Evolutionary conservation across 1,140 invertebrate genomes (phyloP), one percentile per base, ranked within the genome.

Genomic region (Liolophura sinensis): DNA sequence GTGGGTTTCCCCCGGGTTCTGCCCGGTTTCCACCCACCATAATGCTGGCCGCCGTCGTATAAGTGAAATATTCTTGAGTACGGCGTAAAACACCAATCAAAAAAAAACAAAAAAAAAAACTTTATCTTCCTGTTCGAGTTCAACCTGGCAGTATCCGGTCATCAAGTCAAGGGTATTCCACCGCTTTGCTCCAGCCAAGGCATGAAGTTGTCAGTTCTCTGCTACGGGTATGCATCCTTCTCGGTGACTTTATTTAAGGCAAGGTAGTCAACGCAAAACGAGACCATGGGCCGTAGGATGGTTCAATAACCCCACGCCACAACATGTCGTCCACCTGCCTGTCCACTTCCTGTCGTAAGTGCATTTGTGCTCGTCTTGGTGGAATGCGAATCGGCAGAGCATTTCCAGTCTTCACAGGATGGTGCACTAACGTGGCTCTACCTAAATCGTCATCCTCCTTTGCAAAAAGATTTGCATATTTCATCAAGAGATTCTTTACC

Each of bases 151-250:
- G 66, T 65, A 72, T 48, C 61, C 61, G 5, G 24, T 54, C 1
- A 61, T 40, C 3, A 58, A 16, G 48, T 72, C 73, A 12, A 69
- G 46, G 1, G 22, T 60, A 31, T 31, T 62, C 49, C 61, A 74
- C 49, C 25, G 69, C 48, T 49, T 61, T 14, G 14, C 48, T 0
- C 65, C 65, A 40, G 61, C 49, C 22, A 75, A 49, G 6, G 58
- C 65, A 40, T 80, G 15, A 70, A 72, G 24, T 87, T 84, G n/a
- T 87, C 82, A 22, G 88, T 86, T 9, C 75, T 58, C 0, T 86
- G 87, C 3, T 89, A 63, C 72, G 88, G 88, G 73, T 85, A 89
- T 50, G 68, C 75, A 72, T 89, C 87, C 58, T 75, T 69, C 0
- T 78, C 74, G 0, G 82, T 87, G 0, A 65, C 73, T 60, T 16